Percentiles rank a stretch among this genome's conserved stretches.
Evolutionary conservation across 1,140 invertebrate species (phyloP).

Genomic region (Dendrolimus kikuchii): DNA sequence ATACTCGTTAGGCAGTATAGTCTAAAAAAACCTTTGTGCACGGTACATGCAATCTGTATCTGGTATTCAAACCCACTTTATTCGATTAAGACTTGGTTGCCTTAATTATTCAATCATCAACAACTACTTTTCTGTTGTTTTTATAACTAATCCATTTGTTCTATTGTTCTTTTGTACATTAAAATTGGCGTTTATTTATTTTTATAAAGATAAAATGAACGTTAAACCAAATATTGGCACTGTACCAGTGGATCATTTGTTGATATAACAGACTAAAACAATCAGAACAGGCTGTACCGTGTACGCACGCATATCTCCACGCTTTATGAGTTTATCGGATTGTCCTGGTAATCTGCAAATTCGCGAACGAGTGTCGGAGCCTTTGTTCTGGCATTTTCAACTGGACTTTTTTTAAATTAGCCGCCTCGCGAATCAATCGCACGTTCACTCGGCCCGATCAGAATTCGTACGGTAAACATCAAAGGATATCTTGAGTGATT

Average conservation of each 20-base stretch:
- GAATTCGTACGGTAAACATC: constrained; percentile 52
- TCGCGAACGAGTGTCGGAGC: constrained; percentile 41
- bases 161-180: background rate
- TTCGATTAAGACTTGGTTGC: too few relatives aligned
- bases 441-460: constrained; percentile 29
- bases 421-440: constrained; percentile 46
- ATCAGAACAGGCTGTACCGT: constrained; percentile 21
- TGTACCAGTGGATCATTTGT: background rate
- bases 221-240: too few relatives aligned
- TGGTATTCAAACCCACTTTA: too few relatives aligned
- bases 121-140: too few relatives aligned
- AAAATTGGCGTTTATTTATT: too few relatives aligned
- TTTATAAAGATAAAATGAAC: too few relatives aligned
- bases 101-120: too few relatives aligned
- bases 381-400: constrained; percentile 53
- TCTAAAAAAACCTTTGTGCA: too few relatives aligned
- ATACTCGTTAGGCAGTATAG: too few relatives aligned
- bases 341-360: constrained; percentile 59
- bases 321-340: constrained; percentile 61
- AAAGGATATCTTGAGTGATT: constrained; percentile 47
- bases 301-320: constrained; percentile 23
- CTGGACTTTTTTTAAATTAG: constrained; percentile 50
- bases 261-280: background rate
- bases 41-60: too few relatives aligned
- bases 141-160: background rate